Evolutionary conservation across 2,797 vertebrate species (phyloP).

Genomic region (Poecile montanus): DNA sequence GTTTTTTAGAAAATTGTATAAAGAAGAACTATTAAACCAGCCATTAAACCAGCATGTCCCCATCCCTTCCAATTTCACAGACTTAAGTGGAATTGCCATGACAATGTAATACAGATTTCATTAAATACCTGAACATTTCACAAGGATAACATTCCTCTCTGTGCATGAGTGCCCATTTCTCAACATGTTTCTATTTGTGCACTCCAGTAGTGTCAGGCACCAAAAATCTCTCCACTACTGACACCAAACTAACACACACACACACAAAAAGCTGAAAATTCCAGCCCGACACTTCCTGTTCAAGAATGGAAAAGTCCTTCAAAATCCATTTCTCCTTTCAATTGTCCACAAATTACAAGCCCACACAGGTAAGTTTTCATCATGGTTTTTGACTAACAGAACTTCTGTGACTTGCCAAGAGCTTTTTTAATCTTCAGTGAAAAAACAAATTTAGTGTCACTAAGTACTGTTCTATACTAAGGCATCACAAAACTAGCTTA

Average conservation of each 20-base stretch:
- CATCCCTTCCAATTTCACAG: background rate
- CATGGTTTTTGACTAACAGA: background rate
- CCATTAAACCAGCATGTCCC: background rate
- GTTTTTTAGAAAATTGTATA: background rate
- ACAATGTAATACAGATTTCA: background rate
- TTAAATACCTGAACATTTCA: background rate
- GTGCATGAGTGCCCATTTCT: background rate
- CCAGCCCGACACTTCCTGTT: background rate
- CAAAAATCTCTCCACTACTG: background rate
- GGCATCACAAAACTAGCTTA: background rate
- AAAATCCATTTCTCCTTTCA: background rate
- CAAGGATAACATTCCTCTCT: background rate
- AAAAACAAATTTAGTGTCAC: background rate
- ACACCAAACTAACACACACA: background rate
- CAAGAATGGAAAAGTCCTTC: background rate
- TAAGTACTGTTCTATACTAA: background rate
- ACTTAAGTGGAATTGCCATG: background rate
- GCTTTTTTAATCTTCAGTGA: background rate
- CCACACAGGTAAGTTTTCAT: background rate
- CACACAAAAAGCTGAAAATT: background rate
- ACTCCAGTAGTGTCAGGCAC: background rate
- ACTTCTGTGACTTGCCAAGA: background rate
- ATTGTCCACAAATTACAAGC: background rate
- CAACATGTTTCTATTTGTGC: background rate
- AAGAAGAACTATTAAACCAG: background rate